phyloP scores from a whole-genome alignment of 1,140 invertebrate species.

The Polypedilum vanderplanki region DNA sequence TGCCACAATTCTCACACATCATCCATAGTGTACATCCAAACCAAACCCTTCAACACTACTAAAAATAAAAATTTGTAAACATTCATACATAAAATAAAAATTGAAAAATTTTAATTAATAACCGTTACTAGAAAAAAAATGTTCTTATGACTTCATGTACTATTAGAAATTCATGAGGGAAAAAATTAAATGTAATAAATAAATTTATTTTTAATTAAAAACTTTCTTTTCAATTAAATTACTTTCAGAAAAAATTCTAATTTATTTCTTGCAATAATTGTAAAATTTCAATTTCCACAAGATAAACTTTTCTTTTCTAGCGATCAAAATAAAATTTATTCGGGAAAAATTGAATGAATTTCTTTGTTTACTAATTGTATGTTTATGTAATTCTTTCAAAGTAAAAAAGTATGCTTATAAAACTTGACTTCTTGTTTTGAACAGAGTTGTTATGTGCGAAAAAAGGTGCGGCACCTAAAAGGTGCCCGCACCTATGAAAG shows the following conservation, averaged over 20 bases:
- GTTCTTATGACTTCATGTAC: conserved; percentile 17
- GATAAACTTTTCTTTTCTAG: not conserved
- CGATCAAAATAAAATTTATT: not conserved
- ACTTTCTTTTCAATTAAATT: not conserved
- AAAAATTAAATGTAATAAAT: not conserved
- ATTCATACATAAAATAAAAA: not conserved
- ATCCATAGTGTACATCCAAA: not conserved
- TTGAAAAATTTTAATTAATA: conserved; percentile 9
- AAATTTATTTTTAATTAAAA: conserved; percentile 15
- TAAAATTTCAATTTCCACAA: not conserved
- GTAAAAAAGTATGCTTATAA: too few species aligned
- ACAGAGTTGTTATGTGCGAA: too few species aligned
- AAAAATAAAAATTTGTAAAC: not conserved
- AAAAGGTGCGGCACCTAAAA: too few species aligned
- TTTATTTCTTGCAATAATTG: not conserved
- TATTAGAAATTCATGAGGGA: not conserved
- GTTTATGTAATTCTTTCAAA: too few species aligned
- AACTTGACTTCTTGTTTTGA: too few species aligned
- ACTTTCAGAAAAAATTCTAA: not conserved
- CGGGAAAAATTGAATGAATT: too few species aligned
- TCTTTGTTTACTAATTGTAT: too few species aligned
- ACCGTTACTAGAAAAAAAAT: not conserved
- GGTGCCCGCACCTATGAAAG: too few species aligned
- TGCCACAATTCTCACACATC: not conserved
- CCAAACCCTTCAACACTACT: not conserved